Conservation (phyloP, 2,888 invertebrate species). For the Agrochola lychnidis region DNA sequence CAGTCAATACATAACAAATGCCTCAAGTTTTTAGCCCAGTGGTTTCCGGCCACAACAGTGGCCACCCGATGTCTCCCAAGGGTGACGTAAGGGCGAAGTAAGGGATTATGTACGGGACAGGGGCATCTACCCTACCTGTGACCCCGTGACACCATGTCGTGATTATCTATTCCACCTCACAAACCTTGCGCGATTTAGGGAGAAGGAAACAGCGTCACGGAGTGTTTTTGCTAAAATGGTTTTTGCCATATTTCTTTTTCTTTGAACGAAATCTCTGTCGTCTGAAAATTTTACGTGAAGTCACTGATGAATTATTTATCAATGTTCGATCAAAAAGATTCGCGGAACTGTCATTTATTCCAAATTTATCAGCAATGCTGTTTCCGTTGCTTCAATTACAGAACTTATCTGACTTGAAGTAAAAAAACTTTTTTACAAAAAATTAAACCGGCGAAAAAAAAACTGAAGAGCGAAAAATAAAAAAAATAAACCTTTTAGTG, state of each 20-base stretch:
- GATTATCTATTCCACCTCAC: conserved; percentile 32
- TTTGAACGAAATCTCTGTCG: not conserved
- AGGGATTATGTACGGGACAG: conserved; percentile 53
- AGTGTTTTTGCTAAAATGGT: not conserved
- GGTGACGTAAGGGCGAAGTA: conserved; percentile 48
- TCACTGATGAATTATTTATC: not conserved
- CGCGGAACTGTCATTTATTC: not conserved
- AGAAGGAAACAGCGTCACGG: not conserved
- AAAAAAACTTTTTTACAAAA: not conserved
- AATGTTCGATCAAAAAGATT: not conserved
- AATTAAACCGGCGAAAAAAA: no score
- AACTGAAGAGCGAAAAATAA: no score
- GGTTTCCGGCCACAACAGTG: conserved; percentile 22
- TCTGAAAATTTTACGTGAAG: not conserved
- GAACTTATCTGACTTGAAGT: not conserved
- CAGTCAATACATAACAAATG: conserved; percentile 39
- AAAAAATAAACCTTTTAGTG: no score
- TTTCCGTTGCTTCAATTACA: not conserved
- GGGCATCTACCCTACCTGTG: conserved; percentile 48
- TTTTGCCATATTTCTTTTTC: not conserved
- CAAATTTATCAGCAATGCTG: not conserved
- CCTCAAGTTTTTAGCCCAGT: conserved; percentile 35
- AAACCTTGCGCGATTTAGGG: conserved; percentile 5
- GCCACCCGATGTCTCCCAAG: conserved; percentile 40
- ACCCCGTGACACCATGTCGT: conserved; percentile 39